phyloP scores from a whole-genome alignment of 2,888 invertebrate species.

The Tetropium fuscum region DNA sequence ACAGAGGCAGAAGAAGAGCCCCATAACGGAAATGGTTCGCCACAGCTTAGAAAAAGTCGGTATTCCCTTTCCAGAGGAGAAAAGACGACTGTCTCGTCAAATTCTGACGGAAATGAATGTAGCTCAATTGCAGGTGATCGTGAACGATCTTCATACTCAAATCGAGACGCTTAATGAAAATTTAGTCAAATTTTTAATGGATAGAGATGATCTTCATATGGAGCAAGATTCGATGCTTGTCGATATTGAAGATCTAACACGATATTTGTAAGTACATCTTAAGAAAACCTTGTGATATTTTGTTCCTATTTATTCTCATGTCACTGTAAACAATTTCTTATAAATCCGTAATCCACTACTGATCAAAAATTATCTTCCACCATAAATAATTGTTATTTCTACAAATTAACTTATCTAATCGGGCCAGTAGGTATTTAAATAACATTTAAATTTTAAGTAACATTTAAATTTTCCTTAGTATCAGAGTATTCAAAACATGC shows the following conservation, averaged over 20 bases:
- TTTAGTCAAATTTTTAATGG: conserved; percentile 89
- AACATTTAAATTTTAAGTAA: no score
- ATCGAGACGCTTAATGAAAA: conserved; percentile 93
- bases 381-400: no score
- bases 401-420: no score
- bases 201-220: conserved; percentile 96
- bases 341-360: no score
- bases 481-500: no score
- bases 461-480: no score
- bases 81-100: conserved; percentile 85
- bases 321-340: no score
- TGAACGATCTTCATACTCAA: conserved; percentile 93
- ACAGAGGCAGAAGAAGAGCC: conserved; percentile 79
- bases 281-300: not conserved
- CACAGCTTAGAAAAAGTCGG: conserved; percentile 85
- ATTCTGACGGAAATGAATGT: conserved; percentile 94
- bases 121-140: conserved; percentile 93
- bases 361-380: no score
- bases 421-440: no score
- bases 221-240: conserved; percentile 98
- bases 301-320: no score
- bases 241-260: conserved; percentile 95
- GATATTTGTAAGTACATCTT: conserved; percentile 79
- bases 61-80: conserved; percentile 84
- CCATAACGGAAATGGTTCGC: conserved; percentile 88